Evolutionary conservation across 2,113 vertebrate species (phyloP), one percentile per base, ranked within the genome.

Genomic region (Pygathrix nemaeus): DNA sequence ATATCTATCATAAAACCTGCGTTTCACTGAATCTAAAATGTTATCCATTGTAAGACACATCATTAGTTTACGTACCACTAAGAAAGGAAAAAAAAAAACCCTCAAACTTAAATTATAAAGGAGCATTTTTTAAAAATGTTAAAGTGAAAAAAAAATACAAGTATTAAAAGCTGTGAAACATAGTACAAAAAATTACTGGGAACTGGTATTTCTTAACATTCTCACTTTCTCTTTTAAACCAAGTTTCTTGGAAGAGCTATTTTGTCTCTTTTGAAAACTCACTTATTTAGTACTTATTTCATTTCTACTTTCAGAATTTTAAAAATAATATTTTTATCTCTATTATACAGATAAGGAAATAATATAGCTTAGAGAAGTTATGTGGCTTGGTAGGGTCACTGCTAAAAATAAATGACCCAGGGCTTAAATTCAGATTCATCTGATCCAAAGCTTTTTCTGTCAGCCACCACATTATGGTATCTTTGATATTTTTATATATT

Each of bases 191-290:
- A 64, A 57, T 55, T 20, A 48, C 25, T 90, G 68, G 23, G 17
- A 88, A 91, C 20, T 68, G 9, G 17, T 66, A 80, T 52, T 93
- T 96, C 48, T 93, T 88, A 93, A 90, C 40, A 21, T 94, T 88
- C 48, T 81, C 13, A 90, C 7, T 27, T 89, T 94, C 14, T 30
- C 45, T 80, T 76, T 85, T 45, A 86, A 96, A 80, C 38, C n/a
- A 87, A 81, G 81, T 32, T 25, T 93, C 25, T 90, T 38, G 9
- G 82, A 92, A 83, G 17, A 96, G 61, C 32, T 40, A 83, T 30
- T 16, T 45, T 50, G 8, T 68, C 73, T 96, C 23, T 27, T 64
- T 88, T 64, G 20, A 81, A 86, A 89, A 96, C n/a, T 10, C 16
- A 88, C 11, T 83, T 50, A 82, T 4, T 83, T 2, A 30, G 11